phyloP scores from a whole-genome alignment of 2,888 invertebrate genomes.

The Schizotus pectinicornis region DNA sequence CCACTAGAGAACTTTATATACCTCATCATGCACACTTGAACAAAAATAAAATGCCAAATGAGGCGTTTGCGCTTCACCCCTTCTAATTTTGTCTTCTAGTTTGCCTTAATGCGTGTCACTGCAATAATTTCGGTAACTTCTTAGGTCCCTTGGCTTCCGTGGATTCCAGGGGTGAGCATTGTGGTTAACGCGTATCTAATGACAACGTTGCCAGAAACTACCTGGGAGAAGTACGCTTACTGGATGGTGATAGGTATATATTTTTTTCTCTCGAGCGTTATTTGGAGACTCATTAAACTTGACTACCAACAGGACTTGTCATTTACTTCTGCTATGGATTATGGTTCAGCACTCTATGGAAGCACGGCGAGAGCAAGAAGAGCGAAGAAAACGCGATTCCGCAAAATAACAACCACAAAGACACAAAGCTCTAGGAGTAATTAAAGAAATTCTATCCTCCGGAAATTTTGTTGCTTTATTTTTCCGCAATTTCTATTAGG shows the following conservation, averaged over 20 bases:
- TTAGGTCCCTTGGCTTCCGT: conserved; percentile 84
- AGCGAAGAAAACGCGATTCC: conserved; percentile 1
- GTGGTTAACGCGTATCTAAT: conserved; percentile 85
- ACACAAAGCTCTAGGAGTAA: neutral
- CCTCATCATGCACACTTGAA: too few relatives aligned
- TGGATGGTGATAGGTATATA: conserved; percentile 79
- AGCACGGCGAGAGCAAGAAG: neutral
- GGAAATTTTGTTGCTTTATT: too few relatives aligned
- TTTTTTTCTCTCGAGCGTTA: neutral
- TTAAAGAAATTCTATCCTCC: too few relatives aligned
- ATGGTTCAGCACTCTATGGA: conserved; percentile 68
- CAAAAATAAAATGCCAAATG: too few relatives aligned
- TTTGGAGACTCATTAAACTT: conserved; percentile 1
- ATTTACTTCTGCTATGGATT: conserved; percentile 78
- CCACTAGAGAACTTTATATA: too few relatives aligned
- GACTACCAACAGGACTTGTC: conserved; percentile 65
- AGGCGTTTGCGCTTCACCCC: too few relatives aligned
- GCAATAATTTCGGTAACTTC: conserved; percentile 37
- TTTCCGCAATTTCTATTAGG: too few relatives aligned
- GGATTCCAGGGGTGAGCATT: conserved; percentile 80
- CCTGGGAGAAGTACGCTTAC: conserved; percentile 81
- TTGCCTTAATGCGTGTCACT: too few relatives aligned
- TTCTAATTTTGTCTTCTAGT: too few relatives aligned
- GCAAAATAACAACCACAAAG: conserved; percentile 5
- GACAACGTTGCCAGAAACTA: conserved; percentile 76